Evolutionary conservation across 2,888 invertebrate genomes (phyloP).

Genomic region (Hirtodrosophila confusa): DNA sequence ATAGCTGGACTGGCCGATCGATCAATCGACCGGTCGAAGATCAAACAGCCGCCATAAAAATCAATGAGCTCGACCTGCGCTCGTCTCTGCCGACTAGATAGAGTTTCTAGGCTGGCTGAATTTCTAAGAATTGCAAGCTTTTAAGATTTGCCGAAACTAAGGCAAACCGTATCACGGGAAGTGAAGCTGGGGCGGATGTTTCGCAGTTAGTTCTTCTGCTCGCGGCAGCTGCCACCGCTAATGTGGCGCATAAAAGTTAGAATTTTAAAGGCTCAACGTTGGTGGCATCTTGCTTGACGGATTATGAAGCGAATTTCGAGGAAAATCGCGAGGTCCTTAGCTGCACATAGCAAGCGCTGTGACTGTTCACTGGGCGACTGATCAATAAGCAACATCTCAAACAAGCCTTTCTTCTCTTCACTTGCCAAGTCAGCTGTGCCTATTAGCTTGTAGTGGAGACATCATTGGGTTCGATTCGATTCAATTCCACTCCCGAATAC

Average conservation of each 20-base stretch:
- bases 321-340: constrained; percentile 57
- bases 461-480: too few relatives aligned
- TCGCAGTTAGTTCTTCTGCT: constrained; percentile 21
- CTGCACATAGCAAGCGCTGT: constrained; percentile 15
- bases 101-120: constrained; percentile 74
- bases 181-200: constrained; percentile 65
- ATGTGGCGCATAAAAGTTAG: constrained; percentile 7
- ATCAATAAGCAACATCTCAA: constrained; percentile 19
- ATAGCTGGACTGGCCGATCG: constrained; percentile 39
- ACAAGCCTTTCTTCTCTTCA: background rate
- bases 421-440: constrained; percentile 2
- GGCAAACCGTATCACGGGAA: constrained; percentile 47
- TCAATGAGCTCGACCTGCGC: constrained; percentile 67
- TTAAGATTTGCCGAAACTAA: constrained; percentile 71
- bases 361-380: constrained; percentile 51
- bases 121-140: constrained; percentile 73
- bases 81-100: constrained; percentile 64
- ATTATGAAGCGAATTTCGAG: constrained; percentile 53
- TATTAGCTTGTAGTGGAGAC: background rate
- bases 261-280: constrained; percentile 49
- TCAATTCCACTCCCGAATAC: too few relatives aligned
- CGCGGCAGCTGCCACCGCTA: constrained; percentile 60
- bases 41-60: constrained; percentile 71
- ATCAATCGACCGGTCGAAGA: constrained; percentile 65
- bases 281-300: constrained; percentile 57